Evolutionary conservation across 37 sponge, comb jelly and placozoan species (phyloP).

Genomic region (Beroe forskalii): DNA sequence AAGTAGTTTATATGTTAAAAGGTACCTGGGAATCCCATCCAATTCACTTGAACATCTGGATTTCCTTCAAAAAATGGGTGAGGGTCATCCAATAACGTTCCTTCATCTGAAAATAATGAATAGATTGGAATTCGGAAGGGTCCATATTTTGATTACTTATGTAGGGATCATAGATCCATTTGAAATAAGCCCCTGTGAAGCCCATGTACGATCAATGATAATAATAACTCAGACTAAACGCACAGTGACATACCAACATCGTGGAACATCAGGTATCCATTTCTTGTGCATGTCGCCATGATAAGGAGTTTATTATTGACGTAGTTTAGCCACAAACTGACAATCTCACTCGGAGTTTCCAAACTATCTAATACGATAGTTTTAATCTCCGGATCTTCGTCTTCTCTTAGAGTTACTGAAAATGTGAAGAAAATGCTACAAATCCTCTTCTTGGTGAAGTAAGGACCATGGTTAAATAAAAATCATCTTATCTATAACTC

Average conservation of each 20-base stretch:
- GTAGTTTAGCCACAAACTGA: neutral
- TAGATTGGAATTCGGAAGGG: too few relatives aligned
- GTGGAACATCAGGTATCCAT: neutral
- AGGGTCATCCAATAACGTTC: neutral
- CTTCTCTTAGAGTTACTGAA: neutral
- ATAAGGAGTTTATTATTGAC: neutral
- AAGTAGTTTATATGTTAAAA: too few relatives aligned
- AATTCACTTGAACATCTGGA: neutral
- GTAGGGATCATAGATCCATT: too few relatives aligned
- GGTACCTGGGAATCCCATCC: conserved; percentile 41
- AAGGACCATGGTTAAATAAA: too few relatives aligned
- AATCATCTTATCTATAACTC: too few relatives aligned
- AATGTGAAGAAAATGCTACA: too few relatives aligned
- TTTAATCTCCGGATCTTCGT: neutral
- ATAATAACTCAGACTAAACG: too few relatives aligned
- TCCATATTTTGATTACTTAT: too few relatives aligned
- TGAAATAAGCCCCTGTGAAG: too few relatives aligned
- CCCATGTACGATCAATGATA: too few relatives aligned
- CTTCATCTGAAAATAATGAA: neutral
- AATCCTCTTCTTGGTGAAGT: too few relatives aligned
- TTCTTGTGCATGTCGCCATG: neutral
- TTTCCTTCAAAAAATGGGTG: neutral
- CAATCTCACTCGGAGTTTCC: neutral
- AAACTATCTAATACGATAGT: neutral
- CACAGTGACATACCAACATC: neutral